Conservation (phyloP, 2,113 vertebrate genomes). For the Micronisus gabar region DNA sequence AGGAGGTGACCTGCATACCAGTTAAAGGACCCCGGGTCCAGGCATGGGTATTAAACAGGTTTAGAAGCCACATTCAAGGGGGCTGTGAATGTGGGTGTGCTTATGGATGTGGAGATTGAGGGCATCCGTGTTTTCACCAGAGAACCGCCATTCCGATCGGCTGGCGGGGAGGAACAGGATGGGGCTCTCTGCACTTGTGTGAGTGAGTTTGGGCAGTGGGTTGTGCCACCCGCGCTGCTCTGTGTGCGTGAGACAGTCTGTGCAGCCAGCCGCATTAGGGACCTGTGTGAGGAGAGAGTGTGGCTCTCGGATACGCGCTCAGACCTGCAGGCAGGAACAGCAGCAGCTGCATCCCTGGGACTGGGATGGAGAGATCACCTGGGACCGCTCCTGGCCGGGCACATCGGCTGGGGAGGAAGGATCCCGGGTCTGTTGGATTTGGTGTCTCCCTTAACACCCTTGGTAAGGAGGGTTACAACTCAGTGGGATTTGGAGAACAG, state of each 20-base stretch:
- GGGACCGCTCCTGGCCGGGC: not conserved
- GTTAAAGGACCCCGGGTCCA: not conserved
- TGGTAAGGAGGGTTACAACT: not conserved
- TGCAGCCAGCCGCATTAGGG: not conserved
- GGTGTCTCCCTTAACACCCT: not conserved
- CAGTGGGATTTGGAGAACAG: not conserved
- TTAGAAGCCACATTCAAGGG: not conserved
- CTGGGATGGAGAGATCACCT: not conserved
- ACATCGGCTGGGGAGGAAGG: not conserved
- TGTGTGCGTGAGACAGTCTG: not conserved
- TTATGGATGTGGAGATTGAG: not conserved
- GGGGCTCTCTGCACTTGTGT: not conserved
- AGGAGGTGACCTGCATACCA: not conserved
- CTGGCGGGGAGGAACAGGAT: not conserved
- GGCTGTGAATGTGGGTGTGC: not conserved
- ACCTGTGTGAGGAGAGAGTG: not conserved
- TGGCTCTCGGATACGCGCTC: not conserved
- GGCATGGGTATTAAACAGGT: not conserved
- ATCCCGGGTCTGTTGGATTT: rapidly evolving
- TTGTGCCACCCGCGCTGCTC: rapidly evolving
- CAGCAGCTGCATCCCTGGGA: not conserved
- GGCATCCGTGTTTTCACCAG: not conserved
- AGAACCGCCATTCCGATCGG: not conserved
- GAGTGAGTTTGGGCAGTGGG: not conserved
- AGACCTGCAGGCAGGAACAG: not conserved